A percentile compares a stretch with the other conserved stretches of the same genome.
These are phyloP conservation scores for Stictocephala bisonia DNA, from an alignment of 2,888 invertebrate species.

Conservation along the genomic window DNA sequence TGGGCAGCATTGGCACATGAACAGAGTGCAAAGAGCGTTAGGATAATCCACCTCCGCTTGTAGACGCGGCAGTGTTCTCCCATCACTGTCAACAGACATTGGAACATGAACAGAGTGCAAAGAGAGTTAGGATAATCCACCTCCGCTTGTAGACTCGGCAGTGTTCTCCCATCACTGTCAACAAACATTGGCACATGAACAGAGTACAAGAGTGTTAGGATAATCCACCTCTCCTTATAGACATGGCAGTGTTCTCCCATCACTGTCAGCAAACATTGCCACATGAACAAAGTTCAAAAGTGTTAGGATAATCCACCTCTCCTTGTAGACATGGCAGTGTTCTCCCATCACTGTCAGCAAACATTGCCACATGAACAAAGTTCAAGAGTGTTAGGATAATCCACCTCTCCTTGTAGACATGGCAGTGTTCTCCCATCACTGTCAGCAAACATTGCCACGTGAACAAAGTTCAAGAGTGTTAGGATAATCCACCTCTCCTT, in stretches of 20 bases:
- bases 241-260: slow-evolving; percentile 55
- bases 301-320: slow-evolving; percentile 67
- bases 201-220: slow-evolving; percentile 67
- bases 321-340: slow-evolving; percentile 58
- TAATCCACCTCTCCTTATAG: slow-evolving; percentile 65
- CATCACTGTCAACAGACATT: slow-evolving; percentile 34
- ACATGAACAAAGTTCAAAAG: slow-evolving; percentile 68
- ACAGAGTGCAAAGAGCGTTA: slow-evolving; percentile 67
- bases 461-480: slow-evolving; percentile 66
- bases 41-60: slow-evolving; percentile 66
- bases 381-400: slow-evolving; percentile 67
- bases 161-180: slow-evolving; percentile 43
- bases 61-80: slow-evolving; percentile 58
- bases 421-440: slow-evolving; percentile 43
- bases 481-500: slow-evolving; percentile 67
- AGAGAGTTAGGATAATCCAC: slow-evolving; percentile 68
- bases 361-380: slow-evolving; percentile 58
- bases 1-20: slow-evolving; percentile 70
- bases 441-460: background rate
- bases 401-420: slow-evolving; percentile 65
- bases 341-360: slow-evolving; percentile 40
- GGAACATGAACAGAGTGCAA: slow-evolving; percentile 58
- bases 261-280: slow-evolving; percentile 63
- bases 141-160: slow-evolving; percentile 62
- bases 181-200: slow-evolving; percentile 69